Evolutionary conservation across 1,140 invertebrate species (phyloP).

Genomic region (Zaprionus gabonicus): DNA sequence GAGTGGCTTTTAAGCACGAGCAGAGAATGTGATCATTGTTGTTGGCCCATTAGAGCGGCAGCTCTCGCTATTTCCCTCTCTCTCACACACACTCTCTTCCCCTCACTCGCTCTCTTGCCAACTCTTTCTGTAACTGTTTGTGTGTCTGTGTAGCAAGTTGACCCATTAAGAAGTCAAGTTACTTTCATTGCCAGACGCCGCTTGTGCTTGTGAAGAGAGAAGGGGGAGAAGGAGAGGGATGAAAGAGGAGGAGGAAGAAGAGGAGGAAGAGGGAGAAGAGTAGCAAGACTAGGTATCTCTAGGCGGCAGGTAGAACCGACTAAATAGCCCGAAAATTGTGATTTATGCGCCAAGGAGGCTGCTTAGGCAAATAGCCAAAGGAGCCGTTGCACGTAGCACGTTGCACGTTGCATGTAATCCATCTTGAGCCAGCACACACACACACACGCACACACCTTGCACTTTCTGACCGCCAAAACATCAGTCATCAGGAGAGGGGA

Average conservation of each 20-base stretch:
- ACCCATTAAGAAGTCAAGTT: slow-evolving; percentile 71
- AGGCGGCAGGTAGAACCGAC: slow-evolving; percentile 12
- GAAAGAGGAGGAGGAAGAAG: too few relatives aligned
- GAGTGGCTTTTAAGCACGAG: slow-evolving; percentile 71
- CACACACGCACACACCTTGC: slow-evolving; percentile 7
- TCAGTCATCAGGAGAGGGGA: slow-evolving; percentile 52
- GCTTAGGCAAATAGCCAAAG: slow-evolving; percentile 57
- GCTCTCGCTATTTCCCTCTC: slow-evolving; percentile 1
- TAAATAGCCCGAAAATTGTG: slow-evolving; percentile 33
- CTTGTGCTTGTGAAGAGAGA: background rate
- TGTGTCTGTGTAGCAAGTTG: slow-evolving; percentile 53
- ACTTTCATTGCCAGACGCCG: slow-evolving; percentile 60
- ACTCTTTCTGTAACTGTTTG: slow-evolving; percentile 23
- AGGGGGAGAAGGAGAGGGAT: slow-evolving; percentile 4
- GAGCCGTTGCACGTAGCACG: slow-evolving; percentile 21
- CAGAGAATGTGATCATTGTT: slow-evolving; percentile 57
- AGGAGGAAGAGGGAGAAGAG: too few relatives aligned
- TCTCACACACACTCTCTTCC: background rate
- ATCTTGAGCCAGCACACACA: slow-evolving; percentile 42
- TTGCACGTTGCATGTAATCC: slow-evolving; percentile 44
- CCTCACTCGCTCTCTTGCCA: background rate
- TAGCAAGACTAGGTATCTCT: background rate
- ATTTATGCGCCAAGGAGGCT: slow-evolving; percentile 31
- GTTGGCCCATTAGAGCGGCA: slow-evolving; percentile 61
- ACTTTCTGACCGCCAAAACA: slow-evolving; percentile 49